Evolutionary conservation across 2,888 invertebrate genomes (phyloP).

Genomic region (Drosophila anceps): DNA sequence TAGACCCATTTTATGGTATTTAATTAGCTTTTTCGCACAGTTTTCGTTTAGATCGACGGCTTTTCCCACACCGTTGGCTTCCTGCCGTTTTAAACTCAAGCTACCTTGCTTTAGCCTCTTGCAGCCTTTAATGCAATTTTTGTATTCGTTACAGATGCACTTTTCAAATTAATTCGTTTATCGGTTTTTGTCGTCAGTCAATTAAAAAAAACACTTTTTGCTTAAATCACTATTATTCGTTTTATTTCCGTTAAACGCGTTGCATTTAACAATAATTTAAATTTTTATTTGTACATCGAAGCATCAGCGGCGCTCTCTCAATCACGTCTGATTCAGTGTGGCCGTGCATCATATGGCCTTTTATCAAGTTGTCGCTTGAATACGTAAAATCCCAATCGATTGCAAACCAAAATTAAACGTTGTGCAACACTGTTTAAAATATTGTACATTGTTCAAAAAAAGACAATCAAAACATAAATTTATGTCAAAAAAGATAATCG

Average conservation of each 20-base stretch:
- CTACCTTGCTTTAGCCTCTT: constrained; percentile 50
- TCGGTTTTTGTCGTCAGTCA: constrained; percentile 14
- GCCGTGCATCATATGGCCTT: constrained; percentile 13
- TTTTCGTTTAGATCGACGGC: constrained; percentile 23
- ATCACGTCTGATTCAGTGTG: constrained; percentile 48
- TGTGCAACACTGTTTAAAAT: constrained; percentile 27
- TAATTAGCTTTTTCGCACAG: constrained; percentile 38
- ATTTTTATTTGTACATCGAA: constrained; percentile 62
- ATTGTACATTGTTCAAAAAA: too few relatives aligned
- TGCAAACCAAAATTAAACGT: too few relatives aligned
- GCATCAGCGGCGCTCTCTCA: constrained; percentile 55
- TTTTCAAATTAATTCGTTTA: constrained; percentile 8
- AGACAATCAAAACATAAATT: not conserved
- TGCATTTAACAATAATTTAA: constrained; percentile 62
- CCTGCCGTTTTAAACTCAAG: constrained; percentile 55
- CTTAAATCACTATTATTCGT: constrained; percentile 38
- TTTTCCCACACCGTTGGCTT: constrained; percentile 55
- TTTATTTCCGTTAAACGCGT: constrained; percentile 57
- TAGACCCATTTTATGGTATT: constrained; percentile 80
- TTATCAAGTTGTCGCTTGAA: constrained; percentile 6
- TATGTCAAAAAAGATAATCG: not conserved
- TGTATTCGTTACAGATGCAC: constrained; percentile 20
- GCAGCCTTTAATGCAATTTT: constrained; percentile 45
- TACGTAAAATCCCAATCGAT: not conserved
- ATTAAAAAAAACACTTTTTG: constrained; percentile 18